Conservation (phyloP, 1,140 invertebrate genomes). For the Ceratosolen fusciceps region DNA sequence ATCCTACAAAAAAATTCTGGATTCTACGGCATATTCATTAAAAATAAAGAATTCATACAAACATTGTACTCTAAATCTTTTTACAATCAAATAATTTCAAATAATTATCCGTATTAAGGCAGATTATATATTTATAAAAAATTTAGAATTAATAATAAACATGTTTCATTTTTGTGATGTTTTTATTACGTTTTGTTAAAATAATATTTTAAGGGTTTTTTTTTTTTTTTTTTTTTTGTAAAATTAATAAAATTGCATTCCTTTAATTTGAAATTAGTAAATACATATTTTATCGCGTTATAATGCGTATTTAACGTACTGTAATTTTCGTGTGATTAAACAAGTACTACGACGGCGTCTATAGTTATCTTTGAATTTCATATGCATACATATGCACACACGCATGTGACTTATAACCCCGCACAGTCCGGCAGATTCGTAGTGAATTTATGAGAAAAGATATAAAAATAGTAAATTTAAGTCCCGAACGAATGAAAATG, state of each 20-base stretch:
- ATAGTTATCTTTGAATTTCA: not conserved
- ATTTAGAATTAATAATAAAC: no score
- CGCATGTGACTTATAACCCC: no score
- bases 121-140: no score
- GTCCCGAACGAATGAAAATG: no score
- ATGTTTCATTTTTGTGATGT: not conserved
- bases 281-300: not conserved
- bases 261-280: not conserved
- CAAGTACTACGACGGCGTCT: not conserved
- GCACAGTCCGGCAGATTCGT: no score
- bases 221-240: not conserved
- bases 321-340: conserved; percentile 34
- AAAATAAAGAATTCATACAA: no score
- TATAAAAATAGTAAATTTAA: not conserved
- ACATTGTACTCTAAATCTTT: no score
- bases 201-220: not conserved
- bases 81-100: no score
- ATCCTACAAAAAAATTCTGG: no score
- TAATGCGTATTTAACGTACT: conserved; percentile 11
- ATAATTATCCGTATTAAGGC: no score
- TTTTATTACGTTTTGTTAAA: not conserved
- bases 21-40: no score
- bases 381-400: not conserved
- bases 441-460: not conserved
- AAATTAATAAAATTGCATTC: no score